phyloP scores from a whole-genome alignment of 2,797 vertebrate genomes.

The Pogonophryne albipinna region DNA sequence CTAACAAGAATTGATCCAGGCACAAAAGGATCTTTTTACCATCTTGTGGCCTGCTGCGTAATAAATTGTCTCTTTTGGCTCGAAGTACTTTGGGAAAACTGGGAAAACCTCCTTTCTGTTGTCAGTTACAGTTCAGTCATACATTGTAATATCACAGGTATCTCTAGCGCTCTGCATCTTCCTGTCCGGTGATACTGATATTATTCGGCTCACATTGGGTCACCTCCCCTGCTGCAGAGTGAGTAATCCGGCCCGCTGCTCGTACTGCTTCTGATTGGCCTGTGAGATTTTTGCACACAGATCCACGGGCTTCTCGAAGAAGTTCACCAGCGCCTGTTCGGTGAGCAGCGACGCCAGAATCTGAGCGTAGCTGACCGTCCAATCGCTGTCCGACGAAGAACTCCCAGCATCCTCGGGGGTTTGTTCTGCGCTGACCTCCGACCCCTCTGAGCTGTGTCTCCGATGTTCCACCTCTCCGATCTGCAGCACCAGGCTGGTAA shows the following conservation, averaged over 20 bases:
- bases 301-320: conserved; percentile 92
- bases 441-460: conserved; percentile 60
- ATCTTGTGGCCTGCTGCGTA: background rate
- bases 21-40: background rate
- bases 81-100: conserved; percentile 10
- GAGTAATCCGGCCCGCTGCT: conserved; percentile 79
- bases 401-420: background rate
- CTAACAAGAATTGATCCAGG: no score
- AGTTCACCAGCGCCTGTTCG: conserved; percentile 93
- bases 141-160: background rate
- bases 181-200: background rate
- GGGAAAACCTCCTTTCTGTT: background rate
- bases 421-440: conserved; percentile 51
- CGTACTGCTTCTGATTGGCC: conserved; percentile 90
- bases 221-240: conserved; percentile 75
- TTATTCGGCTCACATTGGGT: conserved; percentile 10
- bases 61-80: conserved; percentile 35
- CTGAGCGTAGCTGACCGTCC: conserved; percentile 94
- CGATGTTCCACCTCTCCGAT: conserved; percentile 93
- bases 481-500: conserved; percentile 95
- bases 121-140: background rate
- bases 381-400: conserved; percentile 78
- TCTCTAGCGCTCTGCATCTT: conserved; percentile 19
- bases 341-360: conserved; percentile 96
- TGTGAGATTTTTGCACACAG: conserved; percentile 85